Evolutionary conservation across 2,888 invertebrate species (phyloP).

Genomic region (Parochlus steinenii): DNA sequence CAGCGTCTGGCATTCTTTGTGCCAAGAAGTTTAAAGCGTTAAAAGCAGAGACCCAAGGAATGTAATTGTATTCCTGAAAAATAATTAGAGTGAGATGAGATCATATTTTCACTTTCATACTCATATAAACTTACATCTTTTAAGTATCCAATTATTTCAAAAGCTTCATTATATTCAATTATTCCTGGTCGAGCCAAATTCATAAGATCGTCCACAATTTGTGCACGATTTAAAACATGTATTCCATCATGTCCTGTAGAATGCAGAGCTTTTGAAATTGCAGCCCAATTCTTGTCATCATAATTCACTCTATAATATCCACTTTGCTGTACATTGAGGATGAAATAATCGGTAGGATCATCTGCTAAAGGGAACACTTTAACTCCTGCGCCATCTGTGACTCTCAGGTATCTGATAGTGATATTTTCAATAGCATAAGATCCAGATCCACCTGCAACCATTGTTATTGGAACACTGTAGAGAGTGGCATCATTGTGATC

Average conservation of each 20-base stretch:
- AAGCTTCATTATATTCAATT: slow-evolving; percentile 40
- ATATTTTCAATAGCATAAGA: too few species aligned
- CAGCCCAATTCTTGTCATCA: slow-evolving; percentile 38
- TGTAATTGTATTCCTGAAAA: too few species aligned
- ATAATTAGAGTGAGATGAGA: too few species aligned
- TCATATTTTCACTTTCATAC: too few species aligned
- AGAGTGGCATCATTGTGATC: slow-evolving; percentile 1
- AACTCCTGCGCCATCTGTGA: too few species aligned
- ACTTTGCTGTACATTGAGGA: slow-evolving; percentile 7
- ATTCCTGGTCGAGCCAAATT: slow-evolving; percentile 51
- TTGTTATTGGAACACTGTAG: slow-evolving; percentile 7
- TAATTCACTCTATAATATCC: slow-evolving; percentile 55
- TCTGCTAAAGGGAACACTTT: too few species aligned
- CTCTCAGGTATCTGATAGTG: too few species aligned
- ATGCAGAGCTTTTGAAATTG: slow-evolving; percentile 32
- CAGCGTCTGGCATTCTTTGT: slow-evolving; percentile 2
- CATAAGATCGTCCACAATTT: slow-evolving; percentile 57
- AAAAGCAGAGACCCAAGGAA: slow-evolving; percentile 57
- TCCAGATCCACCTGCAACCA: background rate
- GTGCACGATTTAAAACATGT: slow-evolving; percentile 52
- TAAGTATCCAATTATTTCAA: slow-evolving; percentile 52
- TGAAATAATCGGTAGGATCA: slow-evolving; percentile 6
- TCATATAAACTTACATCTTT: slow-evolving; percentile 43
- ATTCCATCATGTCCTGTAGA: slow-evolving; percentile 32
- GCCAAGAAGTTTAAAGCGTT: slow-evolving; percentile 7